A percentile compares a stretch with the other conserved stretches of the same genome.
These are phyloP conservation scores for Cremastinae sp. DNA, from an alignment of 2,888 invertebrate genomes.

Conservation along the genomic window DNA sequence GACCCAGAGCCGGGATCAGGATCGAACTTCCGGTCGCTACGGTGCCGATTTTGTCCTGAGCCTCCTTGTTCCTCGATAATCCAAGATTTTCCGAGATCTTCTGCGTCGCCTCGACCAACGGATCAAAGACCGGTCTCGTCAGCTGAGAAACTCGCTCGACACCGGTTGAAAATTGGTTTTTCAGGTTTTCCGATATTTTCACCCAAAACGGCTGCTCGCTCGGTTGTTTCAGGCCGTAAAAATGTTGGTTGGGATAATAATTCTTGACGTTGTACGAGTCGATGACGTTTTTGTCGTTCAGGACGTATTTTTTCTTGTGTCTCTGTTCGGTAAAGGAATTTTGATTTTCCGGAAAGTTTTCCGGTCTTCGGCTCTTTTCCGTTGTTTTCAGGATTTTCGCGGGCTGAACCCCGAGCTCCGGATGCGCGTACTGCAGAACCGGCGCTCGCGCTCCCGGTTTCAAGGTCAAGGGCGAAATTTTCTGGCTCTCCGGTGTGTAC, in stretches of 20 bases:
- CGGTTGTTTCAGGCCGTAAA: conserved; percentile 83
- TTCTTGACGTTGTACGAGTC: conserved; percentile 75
- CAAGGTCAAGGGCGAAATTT: conserved; percentile 83
- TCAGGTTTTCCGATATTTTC: conserved; percentile 87
- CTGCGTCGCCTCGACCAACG: conserved; percentile 89
- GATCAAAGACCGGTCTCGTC: conserved; percentile 85
- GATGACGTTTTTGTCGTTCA: conserved; percentile 75
- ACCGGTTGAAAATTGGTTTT: conserved; percentile 86
- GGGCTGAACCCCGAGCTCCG: conserved; percentile 89
- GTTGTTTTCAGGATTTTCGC: conserved; percentile 81
- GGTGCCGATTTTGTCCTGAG: conserved; percentile 86
- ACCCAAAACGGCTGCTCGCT: conserved; percentile 87
- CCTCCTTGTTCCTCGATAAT: conserved; percentile 81
- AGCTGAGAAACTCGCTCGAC: conserved; percentile 86
- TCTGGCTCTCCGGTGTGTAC: conserved; percentile 84
- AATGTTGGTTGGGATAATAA: conserved; percentile 76
- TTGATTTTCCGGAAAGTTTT: conserved; percentile 71
- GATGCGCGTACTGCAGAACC: conserved; percentile 90
- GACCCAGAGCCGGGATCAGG: conserved; percentile 86
- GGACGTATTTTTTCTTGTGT: conserved; percentile 77
- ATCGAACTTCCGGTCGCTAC: conserved; percentile 84
- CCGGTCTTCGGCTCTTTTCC: conserved; percentile 71
- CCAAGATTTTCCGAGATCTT: conserved; percentile 90
- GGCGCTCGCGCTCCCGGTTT: conserved; percentile 88
- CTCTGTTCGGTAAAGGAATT: conserved; percentile 73